These are phyloP conservation scores for Brenthis hecate DNA, from an alignment of 2,888 invertebrate species.

Conservation along the genomic window DNA sequence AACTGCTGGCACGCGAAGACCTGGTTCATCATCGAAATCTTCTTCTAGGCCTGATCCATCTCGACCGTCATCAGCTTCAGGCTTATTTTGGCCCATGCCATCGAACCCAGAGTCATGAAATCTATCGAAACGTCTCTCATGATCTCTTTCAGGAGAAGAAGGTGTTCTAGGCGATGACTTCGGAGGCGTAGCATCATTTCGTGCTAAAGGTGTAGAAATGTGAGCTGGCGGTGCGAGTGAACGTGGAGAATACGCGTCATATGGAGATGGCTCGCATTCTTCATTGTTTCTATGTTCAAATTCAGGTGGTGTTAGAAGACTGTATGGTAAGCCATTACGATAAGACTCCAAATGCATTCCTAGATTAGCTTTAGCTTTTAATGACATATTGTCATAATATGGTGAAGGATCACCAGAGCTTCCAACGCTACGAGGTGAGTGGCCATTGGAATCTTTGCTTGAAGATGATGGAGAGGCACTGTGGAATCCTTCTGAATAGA, in stretches of 20 bases:
- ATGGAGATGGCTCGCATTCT: slow-evolving; percentile 63
- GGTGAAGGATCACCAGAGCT: slow-evolving; percentile 67
- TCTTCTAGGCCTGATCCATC: slow-evolving; percentile 75
- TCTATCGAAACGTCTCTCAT: slow-evolving; percentile 67
- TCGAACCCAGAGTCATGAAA: slow-evolving; percentile 80
- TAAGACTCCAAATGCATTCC: slow-evolving; percentile 71
- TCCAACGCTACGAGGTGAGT: slow-evolving; percentile 75
- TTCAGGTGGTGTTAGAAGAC: slow-evolving; percentile 84
- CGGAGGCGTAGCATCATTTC: slow-evolving; percentile 70
- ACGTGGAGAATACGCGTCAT: slow-evolving; percentile 66
- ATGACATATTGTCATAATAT: slow-evolving; percentile 67
- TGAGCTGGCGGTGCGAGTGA: slow-evolving; percentile 60
- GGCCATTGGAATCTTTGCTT: slow-evolving; percentile 76
- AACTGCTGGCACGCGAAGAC: slow-evolving; percentile 83
- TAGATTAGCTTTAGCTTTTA: slow-evolving; percentile 73
- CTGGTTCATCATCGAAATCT: slow-evolving; percentile 82
- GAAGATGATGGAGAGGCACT: slow-evolving; percentile 84
- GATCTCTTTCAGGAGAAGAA: slow-evolving; percentile 61
- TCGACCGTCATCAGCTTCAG: slow-evolving; percentile 71
- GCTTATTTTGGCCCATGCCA: slow-evolving; percentile 55
- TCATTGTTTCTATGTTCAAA: slow-evolving; percentile 67
- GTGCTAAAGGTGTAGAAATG: slow-evolving; percentile 65
- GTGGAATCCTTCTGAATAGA: slow-evolving; percentile 83
- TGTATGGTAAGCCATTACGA: slow-evolving; percentile 79
- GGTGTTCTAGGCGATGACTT: slow-evolving; percentile 72